A percentile compares a stretch with the other conserved stretches of the same genome.
Conservation (phyloP, 2,113 vertebrate species). For the Ciconia boyciana region DNA sequence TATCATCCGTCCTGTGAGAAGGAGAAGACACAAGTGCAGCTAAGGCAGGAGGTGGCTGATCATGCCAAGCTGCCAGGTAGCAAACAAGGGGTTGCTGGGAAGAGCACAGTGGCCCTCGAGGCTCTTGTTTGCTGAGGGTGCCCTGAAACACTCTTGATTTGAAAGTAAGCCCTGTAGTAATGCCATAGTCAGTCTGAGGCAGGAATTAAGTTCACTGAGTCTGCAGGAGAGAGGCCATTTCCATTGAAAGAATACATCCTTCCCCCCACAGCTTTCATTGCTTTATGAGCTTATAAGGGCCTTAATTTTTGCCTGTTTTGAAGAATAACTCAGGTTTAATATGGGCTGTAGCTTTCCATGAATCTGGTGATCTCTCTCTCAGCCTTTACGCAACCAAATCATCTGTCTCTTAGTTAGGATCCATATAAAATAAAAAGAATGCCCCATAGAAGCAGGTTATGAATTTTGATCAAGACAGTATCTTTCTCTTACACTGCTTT, state of each 20-base stretch:
- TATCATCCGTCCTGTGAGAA: not conserved
- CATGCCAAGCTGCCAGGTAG: not conserved
- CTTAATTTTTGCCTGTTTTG: not conserved
- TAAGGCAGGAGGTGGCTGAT: not conserved
- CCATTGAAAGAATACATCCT: not conserved
- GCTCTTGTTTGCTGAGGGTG: not conserved
- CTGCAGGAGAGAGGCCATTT: not conserved
- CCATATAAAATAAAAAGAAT: constrained; percentile 32
- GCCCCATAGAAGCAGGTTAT: constrained; percentile 1
- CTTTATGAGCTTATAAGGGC: not conserved
- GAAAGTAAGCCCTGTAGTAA: not conserved
- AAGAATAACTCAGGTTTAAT: constrained; percentile 1
- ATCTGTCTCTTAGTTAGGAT: not conserved
- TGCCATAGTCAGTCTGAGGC: not conserved
- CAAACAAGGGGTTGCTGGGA: not conserved
- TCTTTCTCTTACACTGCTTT: constrained; percentile 14
- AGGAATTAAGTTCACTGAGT: not conserved
- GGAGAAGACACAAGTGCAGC: not conserved
- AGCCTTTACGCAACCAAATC: not conserved
- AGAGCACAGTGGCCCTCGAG: not conserved
- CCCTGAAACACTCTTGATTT: not conserved
- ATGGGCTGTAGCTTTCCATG: not conserved
- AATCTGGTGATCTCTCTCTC: not conserved
- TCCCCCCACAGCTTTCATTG: not conserved
- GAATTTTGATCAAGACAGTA: constrained; percentile 44